Conservation (phyloP, 2,113 vertebrate genomes). For the Phyllostomus discolor region DNA sequence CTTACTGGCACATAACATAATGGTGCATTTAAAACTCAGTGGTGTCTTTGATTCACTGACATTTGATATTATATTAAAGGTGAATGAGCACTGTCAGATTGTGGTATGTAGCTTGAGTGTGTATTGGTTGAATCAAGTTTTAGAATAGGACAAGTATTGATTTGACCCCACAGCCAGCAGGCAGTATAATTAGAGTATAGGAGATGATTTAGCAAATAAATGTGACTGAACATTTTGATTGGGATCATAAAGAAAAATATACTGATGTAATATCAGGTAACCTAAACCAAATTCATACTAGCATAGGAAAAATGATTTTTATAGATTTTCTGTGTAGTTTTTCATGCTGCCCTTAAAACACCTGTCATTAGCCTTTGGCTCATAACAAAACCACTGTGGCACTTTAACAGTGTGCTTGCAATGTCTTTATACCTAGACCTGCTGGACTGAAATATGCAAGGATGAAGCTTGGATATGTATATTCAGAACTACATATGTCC, state of each 20-base stretch:
- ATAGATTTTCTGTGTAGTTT: not conserved
- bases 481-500: not conserved
- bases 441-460: not conserved
- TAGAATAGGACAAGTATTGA: not conserved
- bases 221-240: not conserved
- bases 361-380: not conserved
- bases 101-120: not conserved
- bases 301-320: slow-evolving; percentile 18
- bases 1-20: not conserved
- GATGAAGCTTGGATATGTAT: not conserved
- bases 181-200: not conserved
- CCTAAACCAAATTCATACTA: not conserved
- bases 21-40: not conserved
- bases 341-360: not conserved
- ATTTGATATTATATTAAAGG: not conserved
- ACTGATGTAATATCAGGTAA: not conserved
- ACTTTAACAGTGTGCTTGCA: not conserved
- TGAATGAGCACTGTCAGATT: not conserved
- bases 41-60: not conserved
- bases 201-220: not conserved
- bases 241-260: not conserved
- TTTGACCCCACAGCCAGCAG: not conserved
- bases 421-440: not conserved
- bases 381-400: not conserved
- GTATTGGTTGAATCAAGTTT: not conserved